Conservation (phyloP, 2,113 vertebrate species). For the Acanthisitta chloris region DNA sequence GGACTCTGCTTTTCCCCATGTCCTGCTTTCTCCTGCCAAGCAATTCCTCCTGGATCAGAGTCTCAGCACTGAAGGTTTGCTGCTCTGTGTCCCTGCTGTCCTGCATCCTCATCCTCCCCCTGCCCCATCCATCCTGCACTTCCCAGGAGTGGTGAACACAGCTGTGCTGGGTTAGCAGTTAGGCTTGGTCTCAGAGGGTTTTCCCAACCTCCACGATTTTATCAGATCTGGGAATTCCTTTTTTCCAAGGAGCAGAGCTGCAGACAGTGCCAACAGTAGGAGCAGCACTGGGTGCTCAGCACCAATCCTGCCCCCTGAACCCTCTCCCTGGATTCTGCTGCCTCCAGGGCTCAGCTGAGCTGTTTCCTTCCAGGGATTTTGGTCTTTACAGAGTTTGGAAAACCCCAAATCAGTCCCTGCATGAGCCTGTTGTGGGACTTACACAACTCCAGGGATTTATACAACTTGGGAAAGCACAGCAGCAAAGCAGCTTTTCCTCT, state of each 20-base stretch:
- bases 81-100: neutral
- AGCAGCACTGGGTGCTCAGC: neutral
- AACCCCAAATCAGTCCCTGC: neutral
- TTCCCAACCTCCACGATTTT: neutral
- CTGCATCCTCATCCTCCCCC: neutral
- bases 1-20: neutral
- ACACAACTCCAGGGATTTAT: neutral
- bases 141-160: no score
- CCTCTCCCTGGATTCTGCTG: neutral
- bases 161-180: neutral
- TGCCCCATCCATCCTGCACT: neutral
- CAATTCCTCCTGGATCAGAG: rapidly evolving
- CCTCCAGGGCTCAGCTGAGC: neutral
- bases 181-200: neutral
- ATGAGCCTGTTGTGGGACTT: rapidly evolving
- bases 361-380: neutral
- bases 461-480: neutral
- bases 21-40: neutral
- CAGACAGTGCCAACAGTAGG: no score
- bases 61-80: neutral
- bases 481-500: neutral
- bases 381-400: neutral
- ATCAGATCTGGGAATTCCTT: neutral
- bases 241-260: neutral
- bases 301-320: neutral